These are phyloP conservation scores for Eidolon helvum DNA, from an alignment of 2,113 vertebrate species.

Conservation along the genomic window DNA sequence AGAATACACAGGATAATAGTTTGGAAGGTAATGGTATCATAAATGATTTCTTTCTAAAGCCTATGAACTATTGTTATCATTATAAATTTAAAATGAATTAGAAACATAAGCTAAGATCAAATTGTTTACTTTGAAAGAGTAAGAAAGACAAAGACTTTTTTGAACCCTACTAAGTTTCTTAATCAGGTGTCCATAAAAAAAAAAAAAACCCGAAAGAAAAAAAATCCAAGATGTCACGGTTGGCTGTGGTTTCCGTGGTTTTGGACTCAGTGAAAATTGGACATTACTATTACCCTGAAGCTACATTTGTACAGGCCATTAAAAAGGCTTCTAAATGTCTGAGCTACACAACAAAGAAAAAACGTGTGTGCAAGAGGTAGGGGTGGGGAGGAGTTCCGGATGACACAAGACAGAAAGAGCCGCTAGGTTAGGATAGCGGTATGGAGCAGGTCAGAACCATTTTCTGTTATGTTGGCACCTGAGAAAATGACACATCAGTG, in stretches of 20 bases:
- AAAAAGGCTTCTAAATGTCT: conserved; percentile 49
- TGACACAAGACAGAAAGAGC: neutral
- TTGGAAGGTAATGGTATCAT: neutral
- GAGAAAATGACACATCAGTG: neutral
- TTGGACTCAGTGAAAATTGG: conserved; percentile 52
- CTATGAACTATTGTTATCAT: neutral
- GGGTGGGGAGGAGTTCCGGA: neutral
- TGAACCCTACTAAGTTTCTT: conserved; percentile 49
- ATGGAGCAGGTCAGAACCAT: neutral
- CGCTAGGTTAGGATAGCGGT: neutral
- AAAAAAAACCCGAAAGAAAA: neutral
- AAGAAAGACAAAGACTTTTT: conserved; percentile 48
- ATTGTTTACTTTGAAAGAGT: conserved; percentile 5
- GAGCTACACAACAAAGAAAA: neutral
- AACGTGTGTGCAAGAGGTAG: neutral
- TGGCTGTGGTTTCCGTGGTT: neutral
- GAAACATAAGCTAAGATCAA: neutral
- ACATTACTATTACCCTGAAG: conserved; percentile 7
- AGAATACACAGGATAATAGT: neutral
- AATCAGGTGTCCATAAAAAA: conserved; percentile 28
- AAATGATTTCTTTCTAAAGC: neutral
- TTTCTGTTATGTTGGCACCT: neutral
- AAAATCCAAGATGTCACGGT: conserved; percentile 17
- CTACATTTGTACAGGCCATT: conserved; percentile 24
- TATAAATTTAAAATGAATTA: neutral